Conservation (phyloP, 2,888 invertebrate genomes). For the Cryptocheilus praepositus region DNA sequence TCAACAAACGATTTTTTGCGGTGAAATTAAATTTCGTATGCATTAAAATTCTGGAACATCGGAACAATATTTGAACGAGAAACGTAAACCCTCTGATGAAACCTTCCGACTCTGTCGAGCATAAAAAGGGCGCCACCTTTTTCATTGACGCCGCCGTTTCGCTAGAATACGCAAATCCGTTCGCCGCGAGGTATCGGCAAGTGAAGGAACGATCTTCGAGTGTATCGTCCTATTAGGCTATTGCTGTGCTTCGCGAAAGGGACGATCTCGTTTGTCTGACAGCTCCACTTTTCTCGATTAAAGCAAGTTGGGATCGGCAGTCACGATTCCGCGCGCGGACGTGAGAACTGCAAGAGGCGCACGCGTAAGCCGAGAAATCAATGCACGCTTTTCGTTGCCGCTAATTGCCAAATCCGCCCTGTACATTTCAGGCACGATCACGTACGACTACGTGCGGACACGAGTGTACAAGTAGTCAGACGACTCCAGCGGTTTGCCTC, state of each 20-base stretch:
- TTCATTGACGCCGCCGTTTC: too few species aligned
- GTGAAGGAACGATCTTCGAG: neutral
- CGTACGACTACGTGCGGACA: neutral
- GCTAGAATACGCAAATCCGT: too few species aligned
- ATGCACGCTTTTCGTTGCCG: conserved; percentile 4
- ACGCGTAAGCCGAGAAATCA: conserved; percentile 21
- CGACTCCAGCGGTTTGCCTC: too few species aligned
- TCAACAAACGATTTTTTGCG: too few species aligned
- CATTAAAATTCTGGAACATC: too few species aligned
- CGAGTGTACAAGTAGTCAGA: too few species aligned
- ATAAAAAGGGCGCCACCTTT: too few species aligned
- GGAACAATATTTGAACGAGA: too few species aligned
- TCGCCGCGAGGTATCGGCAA: too few species aligned
- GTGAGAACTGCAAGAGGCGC: conserved; percentile 37
- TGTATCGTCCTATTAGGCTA: neutral
- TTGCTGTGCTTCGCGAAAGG: conserved; percentile 7
- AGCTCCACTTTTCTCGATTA: conserved; percentile 39
- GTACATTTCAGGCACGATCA: neutral
- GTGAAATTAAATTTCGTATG: too few species aligned
- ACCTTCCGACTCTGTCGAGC: too few species aligned
- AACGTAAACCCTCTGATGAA: too few species aligned
- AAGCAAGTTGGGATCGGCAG: conserved; percentile 54
- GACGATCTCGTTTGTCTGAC: conserved; percentile 25
- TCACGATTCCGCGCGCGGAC: conserved; percentile 48
- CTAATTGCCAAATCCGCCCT: conserved; percentile 1